These are phyloP conservation scores for Pomacea canaliculata DNA, from an alignment of 2,888 invertebrate species.

Conservation along the genomic window DNA sequence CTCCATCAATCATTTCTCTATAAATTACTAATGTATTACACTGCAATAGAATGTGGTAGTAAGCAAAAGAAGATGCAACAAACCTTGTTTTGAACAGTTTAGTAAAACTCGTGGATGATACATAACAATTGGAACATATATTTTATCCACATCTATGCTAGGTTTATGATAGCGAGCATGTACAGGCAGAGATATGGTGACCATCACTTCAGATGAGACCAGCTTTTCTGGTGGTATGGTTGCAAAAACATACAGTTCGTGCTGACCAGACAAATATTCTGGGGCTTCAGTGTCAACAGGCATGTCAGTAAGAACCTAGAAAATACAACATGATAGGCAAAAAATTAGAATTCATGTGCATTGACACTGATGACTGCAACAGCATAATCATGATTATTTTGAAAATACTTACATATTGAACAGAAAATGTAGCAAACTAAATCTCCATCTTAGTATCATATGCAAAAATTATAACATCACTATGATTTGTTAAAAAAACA, in stretches of 20 bases:
- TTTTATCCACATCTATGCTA: constrained; percentile 27
- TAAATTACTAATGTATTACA: too few relatives aligned
- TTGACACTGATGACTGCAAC: too few relatives aligned
- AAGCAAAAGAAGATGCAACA: too few relatives aligned
- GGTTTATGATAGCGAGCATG: constrained; percentile 56
- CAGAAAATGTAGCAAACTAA: too few relatives aligned
- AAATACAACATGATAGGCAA: neutral
- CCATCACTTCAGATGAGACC: constrained; percentile 8
- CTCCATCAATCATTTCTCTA: too few relatives aligned
- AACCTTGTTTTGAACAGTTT: constrained; percentile 33
- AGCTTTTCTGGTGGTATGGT: constrained; percentile 4
- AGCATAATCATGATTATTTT: too few relatives aligned
- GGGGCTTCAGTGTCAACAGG: constrained; percentile 53
- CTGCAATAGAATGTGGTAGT: too few relatives aligned
- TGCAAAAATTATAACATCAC: too few relatives aligned
- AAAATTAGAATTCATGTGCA: too few relatives aligned
- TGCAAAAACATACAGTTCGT: constrained; percentile 41
- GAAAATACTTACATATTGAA: too few relatives aligned
- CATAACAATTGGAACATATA: constrained; percentile 32
- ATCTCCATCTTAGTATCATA: too few relatives aligned
- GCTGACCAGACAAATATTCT: constrained; percentile 44
- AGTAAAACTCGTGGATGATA: constrained; percentile 35
- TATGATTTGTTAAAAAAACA: too few relatives aligned
- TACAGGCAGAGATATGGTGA: constrained; percentile 46
- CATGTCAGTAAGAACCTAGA: constrained; percentile 43